Evolutionary conservation across 1,140 invertebrate genomes (phyloP).

Genomic region (Delia radicum): DNA sequence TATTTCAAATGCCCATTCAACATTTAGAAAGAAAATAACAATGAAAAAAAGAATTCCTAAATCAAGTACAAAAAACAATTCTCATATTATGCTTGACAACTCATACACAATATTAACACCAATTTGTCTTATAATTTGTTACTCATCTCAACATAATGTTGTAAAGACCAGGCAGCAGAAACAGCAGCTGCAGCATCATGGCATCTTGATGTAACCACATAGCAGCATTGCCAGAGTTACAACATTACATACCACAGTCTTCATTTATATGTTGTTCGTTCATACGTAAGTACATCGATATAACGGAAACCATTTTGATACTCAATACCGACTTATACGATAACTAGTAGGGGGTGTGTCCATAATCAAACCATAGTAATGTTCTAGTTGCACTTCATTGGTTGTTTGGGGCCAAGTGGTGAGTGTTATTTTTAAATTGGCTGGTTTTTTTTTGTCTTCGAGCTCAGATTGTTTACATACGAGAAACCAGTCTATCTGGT

Average conservation of each 20-base stretch:
- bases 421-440: constrained; percentile 18
- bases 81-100: neutral
- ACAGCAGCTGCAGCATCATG: neutral
- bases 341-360: constrained; percentile 16
- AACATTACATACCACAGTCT: neutral
- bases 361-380: constrained; percentile 7
- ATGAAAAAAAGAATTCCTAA: neutral
- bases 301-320: constrained; percentile 21
- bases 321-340: no score
- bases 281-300: neutral
- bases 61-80: neutral
- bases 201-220: neutral
- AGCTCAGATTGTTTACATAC: constrained; percentile 14
- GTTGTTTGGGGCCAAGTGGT: constrained; percentile 7
- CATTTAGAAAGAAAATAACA: neutral
- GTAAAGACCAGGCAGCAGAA: neutral
- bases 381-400: constrained; percentile 22
- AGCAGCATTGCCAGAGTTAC: neutral
- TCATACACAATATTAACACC: constrained; percentile 4
- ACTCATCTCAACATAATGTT: neutral
- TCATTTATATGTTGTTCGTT: neutral
- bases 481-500: constrained; percentile 20
- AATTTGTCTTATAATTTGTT: constrained; percentile 23
- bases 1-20: no score
- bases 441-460: neutral